Base-by-base conservation (phyloP, 1,140 invertebrate genomes). In the Tetragnatha versicolor region DNA sequence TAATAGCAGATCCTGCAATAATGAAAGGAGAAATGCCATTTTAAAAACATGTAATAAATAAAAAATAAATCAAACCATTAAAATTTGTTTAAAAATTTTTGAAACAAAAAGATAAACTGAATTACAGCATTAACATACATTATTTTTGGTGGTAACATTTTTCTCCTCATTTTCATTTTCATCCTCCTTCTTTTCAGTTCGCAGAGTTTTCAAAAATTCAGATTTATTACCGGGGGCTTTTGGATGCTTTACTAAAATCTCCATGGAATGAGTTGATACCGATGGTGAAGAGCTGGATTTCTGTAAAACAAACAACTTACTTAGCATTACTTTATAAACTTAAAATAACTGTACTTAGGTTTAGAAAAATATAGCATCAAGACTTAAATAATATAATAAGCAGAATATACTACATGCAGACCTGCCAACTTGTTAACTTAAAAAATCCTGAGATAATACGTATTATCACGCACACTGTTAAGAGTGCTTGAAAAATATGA, bases 241-340 rank as follows among this genome's bases (percentile, higher is more conserved):
- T 1, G 84, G 84, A 77, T 85, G 83, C 9, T 84, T 85, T 17
- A 85, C 84, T 55, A 86, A 82, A 61, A 85, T 85, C 60, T 85
- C 84, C 53, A 85, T 82, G n/a, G 84, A 82, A 69, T 79, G 76
- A 69, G 76, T 58, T 58, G 76, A 68, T 61, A 68, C 55, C 35
- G 77, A 53, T 47, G 84, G 84, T 20, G 84, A 83, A 4, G 82
- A 61, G 66, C 33, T 60, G 49, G 75, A 47, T 39, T 81, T 81
- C 68, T 81, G 22, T 20, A 49, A 55, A 65, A 33, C 6, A 42
- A 55, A 45, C 39, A 45, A 45, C 9, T 45, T 20, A n/a, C 12
- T 10, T 25, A 53, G 12, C 9, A 53, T 20, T 17, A 47, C 42
- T 47, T 47, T 17, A 20, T 17, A n/a, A 53, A 25, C 10, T 25